Conservation (phyloP, 2,888 invertebrate species). For the Steromphala cineraria region DNA sequence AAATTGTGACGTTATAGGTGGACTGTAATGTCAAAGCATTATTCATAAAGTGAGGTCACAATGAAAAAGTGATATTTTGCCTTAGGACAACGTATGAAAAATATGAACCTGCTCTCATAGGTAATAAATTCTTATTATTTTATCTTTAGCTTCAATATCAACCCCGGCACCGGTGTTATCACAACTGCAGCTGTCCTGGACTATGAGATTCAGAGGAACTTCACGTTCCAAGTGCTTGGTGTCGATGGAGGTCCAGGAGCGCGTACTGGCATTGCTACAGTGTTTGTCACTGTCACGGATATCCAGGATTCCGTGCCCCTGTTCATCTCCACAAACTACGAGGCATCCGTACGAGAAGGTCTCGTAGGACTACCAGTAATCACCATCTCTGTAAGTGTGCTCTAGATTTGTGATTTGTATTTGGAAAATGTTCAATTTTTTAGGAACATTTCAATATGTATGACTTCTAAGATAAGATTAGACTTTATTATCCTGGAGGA, state of each 20-base stretch:
- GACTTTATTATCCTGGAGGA: no score
- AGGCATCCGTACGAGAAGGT: slow-evolving; percentile 31
- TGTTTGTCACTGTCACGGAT: slow-evolving; percentile 45
- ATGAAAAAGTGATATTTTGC: no score
- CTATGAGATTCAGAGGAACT: slow-evolving; percentile 20
- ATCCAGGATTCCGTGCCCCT: slow-evolving; percentile 45
- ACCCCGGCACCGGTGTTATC: slow-evolving; percentile 35
- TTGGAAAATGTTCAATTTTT: no score
- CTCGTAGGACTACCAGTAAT: neutral
- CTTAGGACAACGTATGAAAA: no score
- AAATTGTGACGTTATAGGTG: no score
- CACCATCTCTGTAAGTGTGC: slow-evolving; percentile 16
- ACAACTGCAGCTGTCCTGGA: slow-evolving; percentile 36
- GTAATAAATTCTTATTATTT: neutral
- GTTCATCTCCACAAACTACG: slow-evolving; percentile 42
- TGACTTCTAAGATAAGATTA: no score
- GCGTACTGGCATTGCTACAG: slow-evolving; percentile 32
- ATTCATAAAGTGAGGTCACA: no score
- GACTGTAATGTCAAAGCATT: no score
- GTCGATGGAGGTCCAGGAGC: slow-evolving; percentile 30
- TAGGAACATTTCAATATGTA: no score
- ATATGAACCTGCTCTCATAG: no score
- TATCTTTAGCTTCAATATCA: slow-evolving; percentile 27
- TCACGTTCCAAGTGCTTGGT: slow-evolving; percentile 26
- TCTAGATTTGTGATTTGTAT: neutral